Conservation (phyloP, 2,888 invertebrate genomes). For the Caenorhabditis sp. region DNA sequence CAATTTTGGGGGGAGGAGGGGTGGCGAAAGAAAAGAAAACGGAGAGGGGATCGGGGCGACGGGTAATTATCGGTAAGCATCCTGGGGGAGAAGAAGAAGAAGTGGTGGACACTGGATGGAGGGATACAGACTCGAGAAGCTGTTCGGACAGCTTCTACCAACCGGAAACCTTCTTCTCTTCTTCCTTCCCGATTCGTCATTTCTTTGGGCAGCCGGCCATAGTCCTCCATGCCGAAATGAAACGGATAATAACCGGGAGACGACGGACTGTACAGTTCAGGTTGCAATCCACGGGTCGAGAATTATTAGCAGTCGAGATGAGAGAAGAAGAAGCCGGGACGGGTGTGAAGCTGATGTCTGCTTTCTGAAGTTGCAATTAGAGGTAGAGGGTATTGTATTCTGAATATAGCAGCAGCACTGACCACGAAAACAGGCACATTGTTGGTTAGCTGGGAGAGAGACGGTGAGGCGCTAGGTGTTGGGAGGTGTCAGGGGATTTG, state of each 20-base stretch:
- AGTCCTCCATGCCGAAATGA: too few species aligned
- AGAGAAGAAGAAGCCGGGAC: too few species aligned
- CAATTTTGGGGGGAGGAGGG: slow-evolving; percentile 52
- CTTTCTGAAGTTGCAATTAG: slow-evolving; percentile 1
- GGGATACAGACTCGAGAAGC: slow-evolving; percentile 51
- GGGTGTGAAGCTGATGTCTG: slow-evolving; percentile 30
- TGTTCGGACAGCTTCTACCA: slow-evolving; percentile 13
- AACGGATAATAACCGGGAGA: slow-evolving; percentile 20
- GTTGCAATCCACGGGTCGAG: slow-evolving; percentile 33
- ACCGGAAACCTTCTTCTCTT: slow-evolving; percentile 45
- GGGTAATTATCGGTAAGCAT: slow-evolving; percentile 55
- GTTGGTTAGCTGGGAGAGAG: too few species aligned
- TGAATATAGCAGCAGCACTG: too few species aligned
- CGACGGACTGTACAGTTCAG: slow-evolving; percentile 40
- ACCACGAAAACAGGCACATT: too few species aligned
- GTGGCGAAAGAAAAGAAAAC: slow-evolving; percentile 54
- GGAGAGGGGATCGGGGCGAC: slow-evolving; percentile 25
- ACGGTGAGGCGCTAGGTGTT: too few species aligned
- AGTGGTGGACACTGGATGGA: slow-evolving; percentile 55
- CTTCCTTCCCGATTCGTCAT: slow-evolving; percentile 36
- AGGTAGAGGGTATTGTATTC: too few species aligned
- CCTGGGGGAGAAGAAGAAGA: slow-evolving; percentile 8
- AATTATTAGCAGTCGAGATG: slow-evolving; percentile 16
- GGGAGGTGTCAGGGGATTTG: too few species aligned
- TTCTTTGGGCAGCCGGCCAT: slow-evolving; percentile 31